These are phyloP conservation scores for Papilio dardanus DNA, from an alignment of 1,140 invertebrate species.

Conservation along the genomic window DNA sequence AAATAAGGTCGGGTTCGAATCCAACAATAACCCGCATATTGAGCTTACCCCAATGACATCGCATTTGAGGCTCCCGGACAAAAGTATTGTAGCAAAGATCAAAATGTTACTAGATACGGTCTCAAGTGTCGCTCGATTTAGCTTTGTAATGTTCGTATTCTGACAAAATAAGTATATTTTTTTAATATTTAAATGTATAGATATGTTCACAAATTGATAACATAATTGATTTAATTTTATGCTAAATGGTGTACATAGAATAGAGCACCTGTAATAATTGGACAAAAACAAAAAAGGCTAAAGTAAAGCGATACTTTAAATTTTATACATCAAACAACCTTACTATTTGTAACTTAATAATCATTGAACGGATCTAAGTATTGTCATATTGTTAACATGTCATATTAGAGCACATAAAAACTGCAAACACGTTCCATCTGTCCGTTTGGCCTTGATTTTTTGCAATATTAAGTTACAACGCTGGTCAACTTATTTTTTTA, in stretches of 20 bases:
- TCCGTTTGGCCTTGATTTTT: neutral
- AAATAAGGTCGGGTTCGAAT: neutral
- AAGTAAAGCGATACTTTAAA: neutral
- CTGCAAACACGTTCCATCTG: slow-evolving; percentile 11
- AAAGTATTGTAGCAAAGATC: neutral
- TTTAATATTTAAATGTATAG: no score
- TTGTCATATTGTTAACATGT: neutral
- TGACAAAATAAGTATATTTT: neutral
- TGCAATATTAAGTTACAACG: neutral
- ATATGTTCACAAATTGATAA: no score
- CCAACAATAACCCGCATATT: neutral
- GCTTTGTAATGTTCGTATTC: neutral
- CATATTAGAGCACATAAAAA: slow-evolving; percentile 6
- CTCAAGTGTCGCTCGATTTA: neutral
- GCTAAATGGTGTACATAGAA: no score
- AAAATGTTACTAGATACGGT: slow-evolving; percentile 1
- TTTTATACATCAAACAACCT: no score
- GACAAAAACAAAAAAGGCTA: neutral
- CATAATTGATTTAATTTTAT: neutral
- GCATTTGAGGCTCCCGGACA: neutral
- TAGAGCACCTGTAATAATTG: no score
- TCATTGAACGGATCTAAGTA: neutral
- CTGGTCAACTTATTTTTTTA: slow-evolving; percentile 10
- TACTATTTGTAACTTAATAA: neutral
- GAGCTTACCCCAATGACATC: neutral